Evolutionary conservation across 2,113 vertebrate genomes (phyloP).

Genomic region (Perognathus longimembris): DNA sequence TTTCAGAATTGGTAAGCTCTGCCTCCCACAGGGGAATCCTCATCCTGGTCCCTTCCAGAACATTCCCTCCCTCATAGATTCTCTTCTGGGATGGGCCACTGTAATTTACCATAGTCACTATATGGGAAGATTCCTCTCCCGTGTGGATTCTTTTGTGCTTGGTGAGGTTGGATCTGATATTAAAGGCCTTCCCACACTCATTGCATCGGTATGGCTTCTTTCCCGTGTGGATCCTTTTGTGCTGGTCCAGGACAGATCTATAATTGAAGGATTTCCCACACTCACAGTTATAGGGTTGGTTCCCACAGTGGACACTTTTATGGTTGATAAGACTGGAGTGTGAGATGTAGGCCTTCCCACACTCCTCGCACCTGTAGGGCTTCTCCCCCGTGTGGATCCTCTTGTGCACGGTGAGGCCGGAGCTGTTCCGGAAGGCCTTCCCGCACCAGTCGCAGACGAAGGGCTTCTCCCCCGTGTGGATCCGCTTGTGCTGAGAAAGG

Average conservation of each 20-base stretch:
- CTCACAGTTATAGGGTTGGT: constrained; percentile 81
- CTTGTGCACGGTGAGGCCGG: constrained; percentile 79
- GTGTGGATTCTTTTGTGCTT: constrained; percentile 78
- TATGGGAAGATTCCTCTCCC: constrained; percentile 64
- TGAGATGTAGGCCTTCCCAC: constrained; percentile 79
- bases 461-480: constrained; percentile 84
- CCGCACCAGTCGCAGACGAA: constrained; percentile 77
- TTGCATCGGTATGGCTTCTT: constrained; percentile 78
- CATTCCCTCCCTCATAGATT: constrained; percentile 53
- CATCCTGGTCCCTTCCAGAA: constrained; percentile 66
- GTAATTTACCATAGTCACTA: constrained; percentile 58
- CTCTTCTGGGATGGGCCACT: constrained; percentile 55
- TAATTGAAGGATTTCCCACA: constrained; percentile 82
- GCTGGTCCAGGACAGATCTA: constrained; percentile 79
- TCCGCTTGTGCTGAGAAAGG: constrained; percentile 89
- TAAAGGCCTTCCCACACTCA: constrained; percentile 80
- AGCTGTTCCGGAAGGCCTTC: constrained; percentile 77
- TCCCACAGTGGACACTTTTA: constrained; percentile 76
- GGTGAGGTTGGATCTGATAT: constrained; percentile 77
- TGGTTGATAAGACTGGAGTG: constrained; percentile 80
- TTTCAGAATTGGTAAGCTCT: constrained; percentile 44
- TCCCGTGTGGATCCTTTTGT: constrained; percentile 80
- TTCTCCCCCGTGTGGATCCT: constrained; percentile 82
- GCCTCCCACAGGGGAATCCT: constrained; percentile 61
- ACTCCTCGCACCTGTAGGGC: constrained; percentile 78